These are phyloP conservation scores for Lepus townsendii DNA, from an alignment of 2,797 vertebrate species.

Conservation along the genomic window DNA sequence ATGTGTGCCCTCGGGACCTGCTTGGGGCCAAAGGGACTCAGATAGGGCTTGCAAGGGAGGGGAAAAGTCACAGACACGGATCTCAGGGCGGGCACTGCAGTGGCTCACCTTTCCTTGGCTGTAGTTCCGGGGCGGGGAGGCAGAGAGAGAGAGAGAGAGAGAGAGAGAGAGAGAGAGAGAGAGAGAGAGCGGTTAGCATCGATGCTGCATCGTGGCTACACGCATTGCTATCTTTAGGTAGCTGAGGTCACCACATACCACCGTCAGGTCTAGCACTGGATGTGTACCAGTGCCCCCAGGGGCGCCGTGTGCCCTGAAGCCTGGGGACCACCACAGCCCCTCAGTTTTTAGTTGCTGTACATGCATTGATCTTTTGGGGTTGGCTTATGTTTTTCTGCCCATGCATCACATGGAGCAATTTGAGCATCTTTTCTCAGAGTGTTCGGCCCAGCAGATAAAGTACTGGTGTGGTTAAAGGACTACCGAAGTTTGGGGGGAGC, in stretches of 20 bases:
- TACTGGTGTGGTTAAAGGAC: neutral
- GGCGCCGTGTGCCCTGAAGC: neutral
- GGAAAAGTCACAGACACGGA: neutral
- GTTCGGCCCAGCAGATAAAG: neutral
- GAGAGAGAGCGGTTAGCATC: neutral
- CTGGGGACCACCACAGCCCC: neutral
- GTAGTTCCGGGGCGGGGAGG: neutral
- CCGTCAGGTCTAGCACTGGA: accelerated
- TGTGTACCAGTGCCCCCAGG: neutral
- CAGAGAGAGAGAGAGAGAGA: neutral
- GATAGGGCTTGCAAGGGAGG: neutral
- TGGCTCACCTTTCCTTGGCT: constrained; percentile 83
- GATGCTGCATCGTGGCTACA: neutral
- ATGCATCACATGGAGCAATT: neutral
- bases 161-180: neutral
- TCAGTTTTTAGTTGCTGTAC: neutral
- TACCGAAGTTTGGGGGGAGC: neutral
- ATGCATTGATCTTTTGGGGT: neutral
- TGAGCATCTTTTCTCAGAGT: neutral
- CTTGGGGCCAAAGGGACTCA: neutral
- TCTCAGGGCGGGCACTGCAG: too few relatives aligned
- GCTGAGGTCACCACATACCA: neutral
- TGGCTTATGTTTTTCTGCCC: neutral
- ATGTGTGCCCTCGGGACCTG: accelerated
- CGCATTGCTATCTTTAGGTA: too few relatives aligned